A percentile compares a stretch with the other conserved stretches of the same genome.
Conservation (phyloP, 2,888 invertebrate genomes). For the Acrobasis suavella region DNA sequence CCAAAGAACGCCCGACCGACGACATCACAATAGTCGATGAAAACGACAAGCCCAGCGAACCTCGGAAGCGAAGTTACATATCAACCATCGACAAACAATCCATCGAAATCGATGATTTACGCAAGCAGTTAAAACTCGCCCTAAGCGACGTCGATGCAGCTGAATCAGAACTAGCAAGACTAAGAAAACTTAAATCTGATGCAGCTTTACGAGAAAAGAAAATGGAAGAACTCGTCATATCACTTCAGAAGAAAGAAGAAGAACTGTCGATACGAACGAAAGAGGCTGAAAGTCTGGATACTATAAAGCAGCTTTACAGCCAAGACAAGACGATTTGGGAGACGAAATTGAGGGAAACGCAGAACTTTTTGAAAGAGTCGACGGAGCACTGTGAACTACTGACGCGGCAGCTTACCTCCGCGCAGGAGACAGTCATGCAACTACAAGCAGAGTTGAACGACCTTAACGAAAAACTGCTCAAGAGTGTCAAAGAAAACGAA, state of each 20-base stretch:
- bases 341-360: slow-evolving; percentile 85
- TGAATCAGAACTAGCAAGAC: slow-evolving; percentile 87
- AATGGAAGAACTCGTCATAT: slow-evolving; percentile 89
- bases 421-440: slow-evolving; percentile 85
- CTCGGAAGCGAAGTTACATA: slow-evolving; percentile 77
- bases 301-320: slow-evolving; percentile 82
- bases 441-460: slow-evolving; percentile 86
- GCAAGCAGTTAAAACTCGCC: slow-evolving; percentile 85
- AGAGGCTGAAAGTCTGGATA: slow-evolving; percentile 86
- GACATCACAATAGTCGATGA: slow-evolving; percentile 58
- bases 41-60: slow-evolving; percentile 75
- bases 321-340: slow-evolving; percentile 87
- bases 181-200: slow-evolving; percentile 87
- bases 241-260: slow-evolving; percentile 89
- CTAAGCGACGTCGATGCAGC: slow-evolving; percentile 84
- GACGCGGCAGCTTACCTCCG: slow-evolving; percentile 85
- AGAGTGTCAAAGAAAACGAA: slow-evolving; percentile 90
- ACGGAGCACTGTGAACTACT: slow-evolving; percentile 85
- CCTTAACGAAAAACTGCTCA: slow-evolving; percentile 85
- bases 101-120: slow-evolving; percentile 86
- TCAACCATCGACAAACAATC: slow-evolving; percentile 85
- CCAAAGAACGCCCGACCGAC: slow-evolving; percentile 67
- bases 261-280: slow-evolving; percentile 87
- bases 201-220: slow-evolving; percentile 87
- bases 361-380: slow-evolving; percentile 86